Evolutionary conservation across 30 jellyfish, hydroid and myxozoan genomes (phyloP), one percentile per base, ranked within the genome.

Genomic region (Phacellophora camtschatica): DNA sequence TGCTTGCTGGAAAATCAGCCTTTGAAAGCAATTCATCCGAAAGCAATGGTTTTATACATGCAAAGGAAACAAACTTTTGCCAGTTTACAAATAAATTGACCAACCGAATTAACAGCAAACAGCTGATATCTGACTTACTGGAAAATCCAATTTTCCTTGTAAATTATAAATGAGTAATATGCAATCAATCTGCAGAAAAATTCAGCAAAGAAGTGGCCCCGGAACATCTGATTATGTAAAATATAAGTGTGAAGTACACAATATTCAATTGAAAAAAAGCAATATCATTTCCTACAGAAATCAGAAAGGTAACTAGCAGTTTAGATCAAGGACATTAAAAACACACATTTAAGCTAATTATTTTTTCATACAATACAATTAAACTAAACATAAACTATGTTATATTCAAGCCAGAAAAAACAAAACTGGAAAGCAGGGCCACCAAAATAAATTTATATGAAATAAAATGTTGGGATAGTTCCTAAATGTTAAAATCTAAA

Each of bases 291-390:
- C 48, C 76, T 16, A 67, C 66, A 0, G 71, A 82, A 66, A 6
- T 65, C 25, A 82, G 69, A 53, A 82, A 56, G 39, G 77, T 57
- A 37, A 36, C 92, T n/a, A 45, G 86, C 64, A 37, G 78, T 50
- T 43, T 81, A 66, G 87, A 66, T 35, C 92, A 81, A 81, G 92
- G 92, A 39, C 92, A 81, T 49, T n/a, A n/a, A n/a, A n/a, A n/a
- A n/a, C n/a, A n/a, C n/a, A n/a, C n/a, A n/a, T n/a, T n/a, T n/a
- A n/a, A n/a, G n/a, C n/a, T n/a, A n/a, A n/a, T n/a, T n/a, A n/a
- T n/a, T n/a, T n/a, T n/a, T n/a, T n/a, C n/a, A n/a, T n/a, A n/a
- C n/a, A n/a, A n/a, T n/a, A n/a, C n/a, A n/a, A n/a, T n/a, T n/a
- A n/a, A n/a, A n/a, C n/a, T n/a, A n/a, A n/a, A n/a, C n/a, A n/a